Evolutionary conservation across 2,113 vertebrate genomes (phyloP).

Genomic region (Thunnus thynnus): DNA sequence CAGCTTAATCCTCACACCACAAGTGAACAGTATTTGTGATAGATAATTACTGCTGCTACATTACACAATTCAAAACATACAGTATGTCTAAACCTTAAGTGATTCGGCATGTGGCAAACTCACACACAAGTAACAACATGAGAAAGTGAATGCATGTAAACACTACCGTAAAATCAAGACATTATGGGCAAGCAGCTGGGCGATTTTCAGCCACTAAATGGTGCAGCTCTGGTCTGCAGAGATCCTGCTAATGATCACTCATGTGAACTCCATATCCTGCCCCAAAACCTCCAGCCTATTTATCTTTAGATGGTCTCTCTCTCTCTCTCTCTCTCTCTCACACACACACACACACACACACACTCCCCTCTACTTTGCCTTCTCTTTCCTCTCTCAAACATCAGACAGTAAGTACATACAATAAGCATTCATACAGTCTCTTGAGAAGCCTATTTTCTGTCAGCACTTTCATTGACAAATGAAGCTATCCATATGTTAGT

Average conservation of each 20-base stretch:
- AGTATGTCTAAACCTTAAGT: slow-evolving; percentile 50
- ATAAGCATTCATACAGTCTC: slow-evolving; percentile 20
- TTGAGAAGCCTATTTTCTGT: slow-evolving; percentile 37
- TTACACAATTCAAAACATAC: slow-evolving; percentile 52
- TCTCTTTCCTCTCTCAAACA: slow-evolving; percentile 39
- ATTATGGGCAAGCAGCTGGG: slow-evolving; percentile 76
- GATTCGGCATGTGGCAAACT: slow-evolving; percentile 57
- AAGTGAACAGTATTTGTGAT: slow-evolving; percentile 54
- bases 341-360: slow-evolving; percentile 58
- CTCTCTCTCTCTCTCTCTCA: slow-evolving; percentile 34
- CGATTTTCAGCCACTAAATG: slow-evolving; percentile 57
- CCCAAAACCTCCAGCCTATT: slow-evolving; percentile 86
- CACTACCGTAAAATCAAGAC: slow-evolving; percentile 51
- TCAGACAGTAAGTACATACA: slow-evolving; percentile 12
- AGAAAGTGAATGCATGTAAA: slow-evolving; percentile 68
- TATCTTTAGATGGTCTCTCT: slow-evolving; percentile 77
- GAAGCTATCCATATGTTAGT: slow-evolving; percentile 84
- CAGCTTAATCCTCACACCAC: slow-evolving; percentile 41
- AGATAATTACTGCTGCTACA: slow-evolving; percentile 58
- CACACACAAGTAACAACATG: slow-evolving; percentile 41
- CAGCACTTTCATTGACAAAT: slow-evolving; percentile 85
- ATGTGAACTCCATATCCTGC: slow-evolving; percentile 88
- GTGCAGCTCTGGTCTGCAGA: slow-evolving; percentile 69
- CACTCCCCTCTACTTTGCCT: slow-evolving; percentile 3
- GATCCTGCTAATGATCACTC: slow-evolving; percentile 80